Evolutionary conservation across 1,140 invertebrate genomes (phyloP), one percentile per base, ranked within the genome.

Genomic region (Cotesia glomerata): DNA sequence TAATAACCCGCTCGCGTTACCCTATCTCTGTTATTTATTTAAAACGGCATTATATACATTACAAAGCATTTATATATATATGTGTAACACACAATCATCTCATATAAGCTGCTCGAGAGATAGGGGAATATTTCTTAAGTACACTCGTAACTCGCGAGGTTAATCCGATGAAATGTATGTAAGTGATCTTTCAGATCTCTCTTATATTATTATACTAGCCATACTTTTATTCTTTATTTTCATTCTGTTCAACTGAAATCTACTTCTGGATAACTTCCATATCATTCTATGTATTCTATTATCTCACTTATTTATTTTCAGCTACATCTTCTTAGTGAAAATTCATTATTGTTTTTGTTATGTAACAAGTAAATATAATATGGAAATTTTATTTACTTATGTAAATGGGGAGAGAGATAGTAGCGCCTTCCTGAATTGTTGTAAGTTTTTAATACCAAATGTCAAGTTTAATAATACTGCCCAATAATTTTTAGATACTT

Each of bases 121-220:
- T n/a, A n/a, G n/a, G 45, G 34, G 51, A 35, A 70, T 61, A 18
- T 70, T n/a, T 36, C 32, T 26, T n/a, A n/a, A 62, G 18, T 34
- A 62, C 32, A 61, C 56, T 34, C 7, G 16, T 67, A 67, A 51
- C 16, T 67, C 65, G 49, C 18, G 26, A 72, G 70, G 61, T 72
- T 72, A 72, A 72, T 72, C 59, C 70, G 54, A 72, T 72, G 70
- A 72, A 72, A 72, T 72, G 26, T 72, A 66, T 51, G 49, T 71
- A 71, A 61, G 58, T 52, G 39, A 63, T 45, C 34, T 49, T 61
- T 16, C 39, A n/a, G 4, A 45, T 45, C 39, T 45, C 39, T 45
- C 39, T 45, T 45, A 9, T 45, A 45, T 45, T 58, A 58, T 58
- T 18, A 18, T 58, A 58, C 56, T 58, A 9, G 32, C 9, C 26